These are phyloP conservation scores for Andinoacara biseriatus DNA, from an alignment of 2,113 vertebrate genomes.

Conservation along the genomic window DNA sequence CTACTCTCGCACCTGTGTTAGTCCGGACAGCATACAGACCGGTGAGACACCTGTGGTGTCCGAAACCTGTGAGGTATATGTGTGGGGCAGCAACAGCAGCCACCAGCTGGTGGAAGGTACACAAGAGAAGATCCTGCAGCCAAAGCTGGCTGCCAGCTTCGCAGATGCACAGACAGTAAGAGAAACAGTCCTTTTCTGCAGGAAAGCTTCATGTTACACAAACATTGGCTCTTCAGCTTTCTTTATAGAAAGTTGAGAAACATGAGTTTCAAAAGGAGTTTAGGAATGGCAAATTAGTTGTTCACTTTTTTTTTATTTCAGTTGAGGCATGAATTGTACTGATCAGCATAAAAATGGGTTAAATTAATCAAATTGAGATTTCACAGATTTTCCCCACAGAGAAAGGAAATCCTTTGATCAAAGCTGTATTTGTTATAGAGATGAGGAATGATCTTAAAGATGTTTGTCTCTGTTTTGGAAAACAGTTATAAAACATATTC, in stretches of 20 bases:
- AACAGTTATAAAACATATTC: background rate
- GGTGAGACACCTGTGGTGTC: slow-evolving; percentile 91
- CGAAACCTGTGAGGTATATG: slow-evolving; percentile 94
- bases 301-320: background rate
- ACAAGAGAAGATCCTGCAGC: slow-evolving; percentile 86
- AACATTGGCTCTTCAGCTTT: background rate
- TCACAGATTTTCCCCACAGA: background rate
- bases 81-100: slow-evolving; percentile 87
- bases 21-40: slow-evolving; percentile 94
- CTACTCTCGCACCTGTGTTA: slow-evolving; percentile 93
- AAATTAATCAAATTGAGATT: background rate
- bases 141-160: slow-evolving; percentile 83
- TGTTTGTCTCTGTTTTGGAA: background rate
- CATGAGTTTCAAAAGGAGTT: background rate
- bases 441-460: background rate
- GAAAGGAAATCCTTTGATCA: background rate
- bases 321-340: background rate
- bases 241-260: background rate
- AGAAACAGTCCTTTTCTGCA: fast-evolving
- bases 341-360: background rate
- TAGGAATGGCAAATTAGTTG: background rate
- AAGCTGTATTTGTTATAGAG: background rate
- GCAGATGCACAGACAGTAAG: slow-evolving; percentile 83
- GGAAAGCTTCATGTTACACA: background rate
- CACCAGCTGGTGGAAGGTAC: slow-evolving; percentile 86